These are phyloP conservation scores for Alcedo quadribrachys DNA, from an alignment of 2,797 vertebrate genomes.

Conservation along the genomic window DNA sequence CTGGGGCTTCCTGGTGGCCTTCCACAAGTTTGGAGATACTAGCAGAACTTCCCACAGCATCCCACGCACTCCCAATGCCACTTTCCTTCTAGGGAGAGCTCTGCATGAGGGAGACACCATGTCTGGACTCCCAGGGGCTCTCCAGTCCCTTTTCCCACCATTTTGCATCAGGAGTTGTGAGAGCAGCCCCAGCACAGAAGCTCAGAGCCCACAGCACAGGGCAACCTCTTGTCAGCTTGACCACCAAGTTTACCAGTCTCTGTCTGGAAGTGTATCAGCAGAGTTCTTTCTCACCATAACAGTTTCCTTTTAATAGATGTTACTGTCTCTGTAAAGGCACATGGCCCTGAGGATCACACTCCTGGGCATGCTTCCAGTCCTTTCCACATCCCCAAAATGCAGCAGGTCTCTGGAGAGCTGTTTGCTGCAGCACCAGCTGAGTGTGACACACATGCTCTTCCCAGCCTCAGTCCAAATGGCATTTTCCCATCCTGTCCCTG, in stretches of 20 bases:
- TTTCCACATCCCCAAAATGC: not conserved
- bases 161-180: not conserved
- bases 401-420: not conserved
- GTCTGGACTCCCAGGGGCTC: not conserved
- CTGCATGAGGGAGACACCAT: not conserved
- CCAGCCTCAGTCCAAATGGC: not conserved
- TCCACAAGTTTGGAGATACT: not conserved
- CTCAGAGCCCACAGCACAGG: not conserved
- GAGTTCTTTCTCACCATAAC: not conserved
- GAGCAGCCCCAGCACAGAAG: not conserved
- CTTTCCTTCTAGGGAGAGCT: not conserved
- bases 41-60: not conserved
- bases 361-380: not conserved
- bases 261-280: not conserved
- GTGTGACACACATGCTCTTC: not conserved
- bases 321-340: not conserved
- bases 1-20: not conserved
- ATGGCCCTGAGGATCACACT: not conserved
- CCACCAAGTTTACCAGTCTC: accelerated
- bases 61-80: not conserved
- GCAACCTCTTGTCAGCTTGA: not conserved
- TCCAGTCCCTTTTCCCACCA: not conserved
- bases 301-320: not conserved
- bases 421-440: not conserved
- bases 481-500: not conserved